These are phyloP conservation scores for Drosophila kurseongensis DNA, from an alignment of 1,140 invertebrate genomes.

Conservation along the genomic window DNA sequence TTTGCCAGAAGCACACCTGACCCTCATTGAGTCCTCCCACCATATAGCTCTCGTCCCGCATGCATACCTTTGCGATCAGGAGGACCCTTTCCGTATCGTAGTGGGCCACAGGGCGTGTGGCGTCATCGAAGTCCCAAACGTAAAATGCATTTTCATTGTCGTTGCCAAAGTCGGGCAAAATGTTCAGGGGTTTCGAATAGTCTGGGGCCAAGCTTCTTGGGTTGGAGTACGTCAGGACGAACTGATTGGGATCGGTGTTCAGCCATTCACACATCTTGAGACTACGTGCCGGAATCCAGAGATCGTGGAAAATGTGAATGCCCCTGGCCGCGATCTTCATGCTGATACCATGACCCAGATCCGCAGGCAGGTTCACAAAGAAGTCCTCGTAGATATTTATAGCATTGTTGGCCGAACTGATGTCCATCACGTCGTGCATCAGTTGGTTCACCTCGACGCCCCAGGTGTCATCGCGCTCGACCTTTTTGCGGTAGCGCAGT, in stretches of 20 bases:
- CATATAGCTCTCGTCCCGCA: slow-evolving; percentile 91
- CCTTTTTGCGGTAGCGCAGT: slow-evolving; percentile 92
- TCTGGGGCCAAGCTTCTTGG: not conserved
- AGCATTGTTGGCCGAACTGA: slow-evolving; percentile 94
- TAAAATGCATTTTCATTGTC: slow-evolving; percentile 85
- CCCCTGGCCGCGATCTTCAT: slow-evolving; percentile 47
- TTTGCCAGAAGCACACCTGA: slow-evolving; percentile 91
- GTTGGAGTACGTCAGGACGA: slow-evolving; percentile 90
- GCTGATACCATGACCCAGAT: slow-evolving; percentile 57
- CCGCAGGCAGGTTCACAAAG: slow-evolving; percentile 87
- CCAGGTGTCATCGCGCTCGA: slow-evolving; percentile 96
- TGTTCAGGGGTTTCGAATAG: slow-evolving; percentile 12
- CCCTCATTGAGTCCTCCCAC: slow-evolving; percentile 93
- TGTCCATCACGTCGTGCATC: slow-evolving; percentile 70
- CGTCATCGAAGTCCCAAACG: slow-evolving; percentile 95
- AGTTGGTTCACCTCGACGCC: slow-evolving; percentile 64
- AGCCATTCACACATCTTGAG: slow-evolving; percentile 93
- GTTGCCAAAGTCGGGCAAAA: slow-evolving; percentile 83
- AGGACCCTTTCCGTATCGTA: slow-evolving; percentile 89
- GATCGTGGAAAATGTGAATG: slow-evolving; percentile 67
- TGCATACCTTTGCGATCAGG: slow-evolving; percentile 92
- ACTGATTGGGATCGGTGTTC: slow-evolving; percentile 88
- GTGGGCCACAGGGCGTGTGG: slow-evolving; percentile 90
- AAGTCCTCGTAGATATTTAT: slow-evolving; percentile 96
- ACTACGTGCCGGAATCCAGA: slow-evolving; percentile 85